A percentile compares a stretch with the other conserved stretches of the same genome.
Conservation (phyloP, 2,113 vertebrate species). For the Psophia crepitans region DNA sequence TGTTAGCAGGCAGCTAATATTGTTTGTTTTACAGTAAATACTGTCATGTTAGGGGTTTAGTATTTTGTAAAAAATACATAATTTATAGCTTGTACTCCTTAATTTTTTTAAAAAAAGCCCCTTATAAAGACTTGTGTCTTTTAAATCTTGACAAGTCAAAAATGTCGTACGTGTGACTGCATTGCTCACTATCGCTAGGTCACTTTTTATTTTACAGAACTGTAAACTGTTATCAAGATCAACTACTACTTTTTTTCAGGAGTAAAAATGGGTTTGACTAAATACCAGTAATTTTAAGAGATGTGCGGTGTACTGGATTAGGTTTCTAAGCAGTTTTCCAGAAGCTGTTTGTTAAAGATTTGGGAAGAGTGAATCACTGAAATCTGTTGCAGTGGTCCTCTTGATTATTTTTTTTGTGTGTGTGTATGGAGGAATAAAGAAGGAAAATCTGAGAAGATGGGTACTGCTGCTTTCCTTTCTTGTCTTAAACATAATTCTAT, state of each 20-base stretch:
- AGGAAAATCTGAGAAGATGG: background rate
- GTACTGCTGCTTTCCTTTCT: background rate
- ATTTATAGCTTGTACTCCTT: background rate
- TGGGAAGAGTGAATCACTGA: background rate
- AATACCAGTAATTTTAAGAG: background rate
- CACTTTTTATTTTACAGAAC: background rate
- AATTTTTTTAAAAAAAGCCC: background rate
- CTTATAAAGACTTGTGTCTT: background rate
- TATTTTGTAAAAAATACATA: background rate
- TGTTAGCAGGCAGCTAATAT: background rate
- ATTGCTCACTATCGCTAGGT: background rate
- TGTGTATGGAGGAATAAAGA: background rate
- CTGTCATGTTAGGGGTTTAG: background rate
- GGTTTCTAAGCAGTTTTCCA: background rate
- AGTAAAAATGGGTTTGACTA: background rate
- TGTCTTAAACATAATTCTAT: background rate
- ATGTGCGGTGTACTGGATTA: background rate
- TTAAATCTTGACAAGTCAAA: background rate
- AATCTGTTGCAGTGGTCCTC: background rate
- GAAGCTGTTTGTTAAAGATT: background rate
- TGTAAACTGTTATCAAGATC: background rate
- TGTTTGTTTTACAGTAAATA: background rate
- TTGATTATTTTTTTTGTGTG: background rate
- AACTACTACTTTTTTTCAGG: background rate
- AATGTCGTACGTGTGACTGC: background rate